A percentile compares a stretch with the other conserved stretches of the same genome.
phyloP scores from a whole-genome alignment of 2,797 vertebrate species.

The Poeciliopsis presidionis region DNA sequence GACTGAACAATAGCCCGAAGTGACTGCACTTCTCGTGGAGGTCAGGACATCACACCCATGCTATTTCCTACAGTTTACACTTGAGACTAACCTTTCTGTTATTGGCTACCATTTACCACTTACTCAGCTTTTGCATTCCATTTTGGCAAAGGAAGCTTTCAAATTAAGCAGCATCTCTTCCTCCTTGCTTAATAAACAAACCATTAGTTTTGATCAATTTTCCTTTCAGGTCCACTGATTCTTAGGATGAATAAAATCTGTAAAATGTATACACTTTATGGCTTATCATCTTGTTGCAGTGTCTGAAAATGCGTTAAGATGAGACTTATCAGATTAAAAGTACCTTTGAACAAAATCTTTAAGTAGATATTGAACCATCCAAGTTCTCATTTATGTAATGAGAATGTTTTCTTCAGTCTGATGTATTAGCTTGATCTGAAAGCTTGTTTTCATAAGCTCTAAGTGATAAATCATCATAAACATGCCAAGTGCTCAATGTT shows the following conservation, averaged over 20 bases:
- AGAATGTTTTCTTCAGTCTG: neutral
- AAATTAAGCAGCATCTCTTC: slow-evolving; percentile 31
- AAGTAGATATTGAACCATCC: neutral
- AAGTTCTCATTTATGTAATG: neutral
- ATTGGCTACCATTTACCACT: slow-evolving; percentile 69
- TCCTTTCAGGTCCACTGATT: neutral
- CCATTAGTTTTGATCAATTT: slow-evolving; percentile 17
- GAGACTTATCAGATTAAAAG: neutral
- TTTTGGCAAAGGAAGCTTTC: slow-evolving; percentile 6
- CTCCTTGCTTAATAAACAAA: slow-evolving; percentile 53
- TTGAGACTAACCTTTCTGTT: slow-evolving; percentile 57
- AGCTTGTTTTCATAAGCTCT: neutral
- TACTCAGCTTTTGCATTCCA: slow-evolving; percentile 35
- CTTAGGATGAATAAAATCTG: neutral
- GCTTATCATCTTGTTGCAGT: neutral
- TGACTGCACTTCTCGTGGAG: slow-evolving; percentile 37
- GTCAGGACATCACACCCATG: slow-evolving; percentile 41
- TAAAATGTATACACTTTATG: neutral
- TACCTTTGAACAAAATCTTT: neutral
- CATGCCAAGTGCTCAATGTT: neutral
- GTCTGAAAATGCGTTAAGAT: neutral
- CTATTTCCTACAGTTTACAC: slow-evolving; percentile 53
- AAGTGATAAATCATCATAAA: neutral
- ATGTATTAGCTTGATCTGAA: neutral
- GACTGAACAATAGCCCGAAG: slow-evolving; percentile 42